These are phyloP conservation scores for Platerodrilus igneus DNA, from an alignment of 2,888 invertebrate genomes.

Conservation along the genomic window DNA sequence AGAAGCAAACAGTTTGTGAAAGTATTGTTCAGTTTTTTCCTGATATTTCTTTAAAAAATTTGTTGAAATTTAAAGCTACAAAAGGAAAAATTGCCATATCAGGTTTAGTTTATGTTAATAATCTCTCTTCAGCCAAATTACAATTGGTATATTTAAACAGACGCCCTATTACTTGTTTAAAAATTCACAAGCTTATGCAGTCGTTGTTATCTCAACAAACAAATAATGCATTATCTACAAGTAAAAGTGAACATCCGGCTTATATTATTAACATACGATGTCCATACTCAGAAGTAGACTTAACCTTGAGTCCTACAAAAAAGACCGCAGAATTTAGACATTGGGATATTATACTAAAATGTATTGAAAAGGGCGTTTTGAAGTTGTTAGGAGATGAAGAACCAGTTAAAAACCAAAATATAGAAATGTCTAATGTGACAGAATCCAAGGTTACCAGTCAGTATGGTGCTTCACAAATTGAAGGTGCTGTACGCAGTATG, in stretches of 20 bases:
- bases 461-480: slow-evolving; percentile 39
- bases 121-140: slow-evolving; percentile 46
- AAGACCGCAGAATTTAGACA: slow-evolving; percentile 53
- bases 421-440: no score
- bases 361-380: slow-evolving; percentile 44
- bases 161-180: slow-evolving; percentile 52
- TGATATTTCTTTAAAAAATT: slow-evolving; percentile 40
- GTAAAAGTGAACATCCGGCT: slow-evolving; percentile 40
- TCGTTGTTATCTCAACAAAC: slow-evolving; percentile 35
- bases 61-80: slow-evolving; percentile 44
- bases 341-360: slow-evolving; percentile 46
- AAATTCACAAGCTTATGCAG: slow-evolving; percentile 50
- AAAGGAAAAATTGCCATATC: slow-evolving; percentile 51
- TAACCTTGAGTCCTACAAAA: slow-evolving; percentile 51
- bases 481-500: slow-evolving; percentile 46
- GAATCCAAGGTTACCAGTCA: slow-evolving; percentile 36
- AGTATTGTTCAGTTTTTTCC: slow-evolving; percentile 52
- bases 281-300: slow-evolving; percentile 50
- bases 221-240: slow-evolving; percentile 17
- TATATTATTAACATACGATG: slow-evolving; percentile 56
- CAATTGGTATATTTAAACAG: slow-evolving; percentile 67
- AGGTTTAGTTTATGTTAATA: slow-evolving; percentile 55
- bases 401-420: no score
- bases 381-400: slow-evolving; percentile 32
- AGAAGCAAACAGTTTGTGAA: slow-evolving; percentile 52